These are phyloP conservation scores for Cercopithecus mona DNA, from an alignment of 2,113 vertebrate species.

Conservation along the genomic window DNA sequence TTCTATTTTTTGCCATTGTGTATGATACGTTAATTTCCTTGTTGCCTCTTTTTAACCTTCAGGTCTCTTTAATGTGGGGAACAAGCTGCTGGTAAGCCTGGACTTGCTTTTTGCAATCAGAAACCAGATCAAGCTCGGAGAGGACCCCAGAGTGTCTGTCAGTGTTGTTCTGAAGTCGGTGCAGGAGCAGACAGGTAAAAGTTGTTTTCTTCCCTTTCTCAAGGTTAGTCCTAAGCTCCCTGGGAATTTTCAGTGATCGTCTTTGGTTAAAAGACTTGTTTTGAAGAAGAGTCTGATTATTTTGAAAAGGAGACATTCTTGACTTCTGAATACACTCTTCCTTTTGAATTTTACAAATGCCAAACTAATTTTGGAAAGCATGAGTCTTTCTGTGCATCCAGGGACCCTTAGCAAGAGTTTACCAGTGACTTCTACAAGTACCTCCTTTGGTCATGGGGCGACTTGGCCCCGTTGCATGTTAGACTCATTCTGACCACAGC, in stretches of 20 bases:
- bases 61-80: conserved; percentile 98
- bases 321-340: background rate
- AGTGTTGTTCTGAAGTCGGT: conserved; percentile 87
- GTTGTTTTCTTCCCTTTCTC: background rate
- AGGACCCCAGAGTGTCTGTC: conserved; percentile 89
- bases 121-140: conserved; percentile 91
- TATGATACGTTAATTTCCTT: background rate
- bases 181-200: conserved; percentile 91
- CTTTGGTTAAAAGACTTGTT: background rate
- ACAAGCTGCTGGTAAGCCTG: conserved; percentile 94
- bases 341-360: conserved; percentile 21
- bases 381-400: background rate
- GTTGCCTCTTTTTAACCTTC: conserved; percentile 63
- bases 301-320: conserved; percentile 26
- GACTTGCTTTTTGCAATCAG: conserved; percentile 96
- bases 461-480: background rate
- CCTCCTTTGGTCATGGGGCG: background rate
- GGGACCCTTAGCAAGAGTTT: background rate
- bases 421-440: background rate
- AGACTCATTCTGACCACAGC: background rate
- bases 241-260: background rate
- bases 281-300: background rate
- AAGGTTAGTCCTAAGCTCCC: background rate
- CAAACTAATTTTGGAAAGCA: background rate
- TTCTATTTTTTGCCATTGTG: background rate